Base-by-base conservation (phyloP, 2,113 vertebrate species). In the Dicrurus megarhynchus region DNA sequence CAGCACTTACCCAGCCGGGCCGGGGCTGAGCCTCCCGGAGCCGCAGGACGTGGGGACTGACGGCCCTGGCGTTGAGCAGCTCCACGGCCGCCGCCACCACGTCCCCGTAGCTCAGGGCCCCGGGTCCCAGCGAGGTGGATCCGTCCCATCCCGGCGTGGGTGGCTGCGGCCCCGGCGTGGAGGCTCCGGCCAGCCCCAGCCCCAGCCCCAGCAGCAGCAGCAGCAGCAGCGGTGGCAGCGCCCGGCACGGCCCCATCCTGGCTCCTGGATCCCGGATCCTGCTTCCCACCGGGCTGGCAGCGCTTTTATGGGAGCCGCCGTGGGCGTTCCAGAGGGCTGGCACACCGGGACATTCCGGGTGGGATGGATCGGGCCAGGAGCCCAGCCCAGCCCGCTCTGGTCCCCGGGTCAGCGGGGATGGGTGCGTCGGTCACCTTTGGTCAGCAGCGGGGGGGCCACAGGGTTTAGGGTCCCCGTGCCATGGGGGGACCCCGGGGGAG, bases 71-170 rank as follows among this genome's bases (percentile, higher is more conserved):
- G 7, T 96, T 95, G 61, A 96, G 94, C 55, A 92, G 79, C 60
- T 70, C 92, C 87, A 94, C 79, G 1, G 89, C 52, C 1, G 95
- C 94, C 1, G 15, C 18, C 30, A 92, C n/a, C 2, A 1, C 75
- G 0, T 35, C 83, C 11, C 0, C 3, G 4, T 88, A 92, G 86
- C 19, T 61, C 32, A 90, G 13, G 1, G 11, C 2, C 49, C 60
- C 3, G 9, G 10, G 1, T 2, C 16, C 23, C 1, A 4, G 6
- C 0, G 61, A 1, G 35, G 47, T 2, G 32, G 68, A 13, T 3
- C 50, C 19, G 0, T 5, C 2, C 18, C 2, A 1, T 1, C 3
- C 41, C 2, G 0, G 7, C 0, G 85, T 60, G 84, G 39, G 85
- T 61, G 84, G 84, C 3, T 37, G 15, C 0, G n/a, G 33, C 2